phyloP scores from a whole-genome alignment of 2,797 vertebrate species.

The Syngnathus rostellatus region DNA sequence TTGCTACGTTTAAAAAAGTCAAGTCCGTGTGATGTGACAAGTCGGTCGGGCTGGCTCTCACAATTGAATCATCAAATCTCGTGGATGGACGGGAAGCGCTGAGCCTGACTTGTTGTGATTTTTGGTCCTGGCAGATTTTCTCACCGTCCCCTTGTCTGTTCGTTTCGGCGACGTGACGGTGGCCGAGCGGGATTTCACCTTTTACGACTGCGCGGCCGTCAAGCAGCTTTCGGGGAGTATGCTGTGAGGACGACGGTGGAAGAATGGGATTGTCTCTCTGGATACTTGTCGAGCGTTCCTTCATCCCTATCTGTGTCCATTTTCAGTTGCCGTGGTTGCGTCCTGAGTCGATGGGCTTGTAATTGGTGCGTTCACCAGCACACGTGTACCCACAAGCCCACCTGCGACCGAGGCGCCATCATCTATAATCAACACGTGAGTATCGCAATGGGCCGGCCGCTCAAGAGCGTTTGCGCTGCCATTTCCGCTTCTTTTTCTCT shows the following conservation, averaged over 20 bases:
- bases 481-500: neutral
- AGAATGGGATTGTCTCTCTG: too few species aligned
- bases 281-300: too few species aligned
- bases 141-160: slow-evolving; percentile 78
- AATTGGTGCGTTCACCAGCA: slow-evolving; percentile 95
- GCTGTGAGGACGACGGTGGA: slow-evolving; percentile 71
- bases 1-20: neutral
- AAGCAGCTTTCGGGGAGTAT: slow-evolving; percentile 80
- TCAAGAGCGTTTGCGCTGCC: neutral
- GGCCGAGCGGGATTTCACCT: slow-evolving; percentile 75
- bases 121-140: slow-evolving; percentile 71
- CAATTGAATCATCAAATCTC: too few species aligned
- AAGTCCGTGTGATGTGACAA: neutral
- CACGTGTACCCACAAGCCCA: slow-evolving; percentile 82
- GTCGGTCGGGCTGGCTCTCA: too few species aligned
- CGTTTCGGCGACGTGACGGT: slow-evolving; percentile 78
- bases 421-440: slow-evolving; percentile 86
- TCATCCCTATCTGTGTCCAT: neutral
- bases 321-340: slow-evolving; percentile 85
- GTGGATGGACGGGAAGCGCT: too few species aligned
- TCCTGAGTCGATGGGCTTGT: slow-evolving; percentile 88
- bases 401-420: slow-evolving; percentile 80
- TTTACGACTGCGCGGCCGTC: slow-evolving; percentile 87
- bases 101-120: neutral
- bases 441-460: slow-evolving; percentile 11